Base-by-base conservation (phyloP, 2,888 invertebrate species). In the Venustoraphidia nigricollis region DNA sequence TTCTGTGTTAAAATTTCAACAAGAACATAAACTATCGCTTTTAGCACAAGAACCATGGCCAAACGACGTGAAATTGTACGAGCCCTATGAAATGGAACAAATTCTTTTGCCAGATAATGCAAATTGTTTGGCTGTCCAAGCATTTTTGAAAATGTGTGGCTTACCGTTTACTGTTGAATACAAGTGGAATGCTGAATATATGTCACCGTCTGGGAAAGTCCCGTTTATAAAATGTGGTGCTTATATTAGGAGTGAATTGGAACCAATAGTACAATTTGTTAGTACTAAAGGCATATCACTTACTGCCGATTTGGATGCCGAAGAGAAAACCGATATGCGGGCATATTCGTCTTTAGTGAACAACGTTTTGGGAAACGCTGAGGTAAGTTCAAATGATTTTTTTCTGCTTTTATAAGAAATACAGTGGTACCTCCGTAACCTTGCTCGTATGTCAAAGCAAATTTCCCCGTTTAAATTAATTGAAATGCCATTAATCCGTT, bases 31-130 rank as follows among this genome's bases (percentile, higher is more conserved):
- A 42, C 48, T 41, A 48, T 62, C 62, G 56, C 61, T 66, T 62
- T 57, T 69, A 85, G 88, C 84, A 2, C 82, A 82, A 65, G 92
- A 93, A 62, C 86, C 88, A 53, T 94, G 93, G 93, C 89, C 92
- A 0, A 82, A 84, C 57, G 83, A 89, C 66, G 89, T 89, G 4
- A 78, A 79, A 54, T 65, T 95, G 13, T 93, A 81, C 65, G 91
- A 92, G 60, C 93, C 92, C 0, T 87, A 87, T 62, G 91, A 93
- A 65, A 88, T 86, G 35, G 93, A 92, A 59, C 97, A 97, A 69
- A 93, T 95, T 53, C 69, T 96, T 35, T 68, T 97, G 44, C 89
- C 93, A 3, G 96, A 97, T 63, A 90, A 87, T 67, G 94, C 96
- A 10, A 91, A 90, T 62, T 93, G 93, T 59, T 70, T 96, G 13